A percentile compares a stretch with the other conserved stretches of the same genome.
Evolutionary conservation across 2,888 invertebrate species (phyloP).

Genomic region (Chouioia cunea): DNA sequence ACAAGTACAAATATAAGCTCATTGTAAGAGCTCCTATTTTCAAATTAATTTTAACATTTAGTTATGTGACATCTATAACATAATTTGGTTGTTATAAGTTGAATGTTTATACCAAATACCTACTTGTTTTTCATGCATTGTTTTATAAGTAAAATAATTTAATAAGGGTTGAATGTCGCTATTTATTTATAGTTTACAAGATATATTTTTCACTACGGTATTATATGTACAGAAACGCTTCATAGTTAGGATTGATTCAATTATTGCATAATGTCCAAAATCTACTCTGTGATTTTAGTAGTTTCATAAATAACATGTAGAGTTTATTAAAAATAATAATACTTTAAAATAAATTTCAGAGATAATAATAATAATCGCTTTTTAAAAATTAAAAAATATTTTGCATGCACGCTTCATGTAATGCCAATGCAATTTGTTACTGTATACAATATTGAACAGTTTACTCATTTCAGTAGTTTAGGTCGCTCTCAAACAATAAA

Average conservation of each 20-base stretch:
- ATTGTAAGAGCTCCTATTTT: no score
- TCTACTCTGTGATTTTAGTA: constrained; percentile 43
- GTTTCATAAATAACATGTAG: constrained; percentile 17
- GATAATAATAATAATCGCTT: no score
- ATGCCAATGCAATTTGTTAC: background rate
- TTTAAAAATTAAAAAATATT: no score
- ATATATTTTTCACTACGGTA: constrained; percentile 14
- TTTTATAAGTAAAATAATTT: constrained; percentile 4
- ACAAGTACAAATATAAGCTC: no score
- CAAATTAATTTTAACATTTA: constrained; percentile 4
- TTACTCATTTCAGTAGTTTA: background rate
- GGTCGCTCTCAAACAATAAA: no score
- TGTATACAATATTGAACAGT: constrained; percentile 19
- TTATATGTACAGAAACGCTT: constrained; percentile 16
- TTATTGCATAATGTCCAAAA: constrained; percentile 31
- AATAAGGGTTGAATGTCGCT: constrained; percentile 12
- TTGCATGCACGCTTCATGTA: no score
- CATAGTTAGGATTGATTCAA: constrained; percentile 32
- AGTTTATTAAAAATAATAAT: background rate
- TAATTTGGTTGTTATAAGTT: background rate
- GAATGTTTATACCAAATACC: constrained; percentile 6
- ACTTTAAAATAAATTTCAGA: background rate
- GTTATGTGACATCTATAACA: background rate
- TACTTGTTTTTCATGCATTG: constrained; percentile 21
- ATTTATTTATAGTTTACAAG: constrained; percentile 13